Conservation (phyloP, 2,797 vertebrate genomes). For the Taeniopygia guttata region DNA sequence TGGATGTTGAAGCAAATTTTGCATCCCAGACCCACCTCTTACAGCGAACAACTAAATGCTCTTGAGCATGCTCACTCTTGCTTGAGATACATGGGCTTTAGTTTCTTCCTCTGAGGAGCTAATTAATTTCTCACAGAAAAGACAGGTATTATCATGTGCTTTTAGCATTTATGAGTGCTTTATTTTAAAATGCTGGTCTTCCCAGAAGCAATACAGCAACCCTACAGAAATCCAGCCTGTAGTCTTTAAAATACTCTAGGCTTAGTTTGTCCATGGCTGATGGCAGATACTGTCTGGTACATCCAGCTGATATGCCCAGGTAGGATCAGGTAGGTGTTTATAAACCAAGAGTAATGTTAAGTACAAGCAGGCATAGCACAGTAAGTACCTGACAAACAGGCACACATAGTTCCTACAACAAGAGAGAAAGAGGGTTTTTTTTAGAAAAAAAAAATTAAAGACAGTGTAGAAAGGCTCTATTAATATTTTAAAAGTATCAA, state of each 20-base stretch:
- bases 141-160: background rate
- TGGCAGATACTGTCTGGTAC: background rate
- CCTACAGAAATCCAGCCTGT: background rate
- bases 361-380: background rate
- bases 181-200: background rate
- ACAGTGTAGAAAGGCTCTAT: background rate
- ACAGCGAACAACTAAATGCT: background rate
- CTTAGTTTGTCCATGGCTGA: background rate
- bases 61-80: background rate
- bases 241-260: background rate
- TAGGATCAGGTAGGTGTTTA: background rate
- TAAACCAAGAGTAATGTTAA: background rate
- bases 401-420: background rate
- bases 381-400: background rate
- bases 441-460: background rate
- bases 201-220: background rate
- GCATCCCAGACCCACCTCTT: background rate
- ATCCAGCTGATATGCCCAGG: background rate
- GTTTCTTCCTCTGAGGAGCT: background rate
- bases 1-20: background rate
- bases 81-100: background rate
- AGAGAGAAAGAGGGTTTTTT: background rate
- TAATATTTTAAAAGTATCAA: background rate
- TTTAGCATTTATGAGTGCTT: background rate
- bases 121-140: background rate